Conservation (phyloP, 2,888 invertebrate genomes). For the Acanthosepion esculentum region DNA sequence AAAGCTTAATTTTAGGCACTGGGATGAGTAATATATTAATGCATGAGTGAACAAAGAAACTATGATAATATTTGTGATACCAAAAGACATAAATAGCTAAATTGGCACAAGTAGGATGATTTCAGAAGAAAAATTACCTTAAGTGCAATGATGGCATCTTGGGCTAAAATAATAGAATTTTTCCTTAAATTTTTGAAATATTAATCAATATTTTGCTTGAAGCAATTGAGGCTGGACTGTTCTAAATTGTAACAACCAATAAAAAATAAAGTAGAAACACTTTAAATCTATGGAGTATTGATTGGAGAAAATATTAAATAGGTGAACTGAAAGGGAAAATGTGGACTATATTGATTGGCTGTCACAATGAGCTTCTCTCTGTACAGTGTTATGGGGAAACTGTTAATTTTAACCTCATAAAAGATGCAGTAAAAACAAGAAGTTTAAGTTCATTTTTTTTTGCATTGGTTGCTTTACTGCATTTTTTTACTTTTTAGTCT, state of each 20-base stretch:
- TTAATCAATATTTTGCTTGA: conserved; percentile 15
- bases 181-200: neutral
- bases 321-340: neutral
- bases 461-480: no score
- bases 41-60: neutral
- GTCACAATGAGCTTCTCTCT: neutral
- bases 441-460: no score
- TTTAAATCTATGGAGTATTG: conserved; percentile 17
- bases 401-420: neutral
- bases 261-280: neutral
- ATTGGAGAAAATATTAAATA: neutral
- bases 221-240: neutral
- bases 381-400: neutral
- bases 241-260: neutral
- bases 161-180: conserved; percentile 1
- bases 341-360: neutral
- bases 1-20: no score
- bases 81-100: neutral
- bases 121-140: neutral
- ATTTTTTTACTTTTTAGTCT: no score
- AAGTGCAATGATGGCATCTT: neutral
- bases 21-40: no score
- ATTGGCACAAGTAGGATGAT: neutral
- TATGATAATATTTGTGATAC: neutral
- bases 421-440: no score